Evolutionary conservation across 2,888 invertebrate genomes (phyloP).

Genomic region (Ophion slaviceki): DNA sequence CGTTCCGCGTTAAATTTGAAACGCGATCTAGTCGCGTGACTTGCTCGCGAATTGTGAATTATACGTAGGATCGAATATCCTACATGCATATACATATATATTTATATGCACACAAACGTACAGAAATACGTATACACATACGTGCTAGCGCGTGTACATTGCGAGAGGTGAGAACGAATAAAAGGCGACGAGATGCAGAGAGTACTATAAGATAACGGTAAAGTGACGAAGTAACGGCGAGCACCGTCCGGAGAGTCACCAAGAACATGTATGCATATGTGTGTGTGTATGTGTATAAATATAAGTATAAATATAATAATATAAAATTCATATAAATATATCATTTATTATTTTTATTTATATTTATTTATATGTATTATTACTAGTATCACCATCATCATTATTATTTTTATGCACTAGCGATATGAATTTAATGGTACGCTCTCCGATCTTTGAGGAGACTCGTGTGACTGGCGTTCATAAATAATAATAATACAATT

Average conservation of each 20-base stretch:
- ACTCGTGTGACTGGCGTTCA: background rate
- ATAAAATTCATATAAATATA: too few species aligned
- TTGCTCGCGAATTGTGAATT: slow-evolving; percentile 52
- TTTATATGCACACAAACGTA: background rate
- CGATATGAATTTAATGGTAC: background rate
- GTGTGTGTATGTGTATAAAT: background rate
- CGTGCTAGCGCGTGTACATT: background rate
- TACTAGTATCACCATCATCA: background rate
- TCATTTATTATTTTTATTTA: too few species aligned
- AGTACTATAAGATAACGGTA: slow-evolving; percentile 63
- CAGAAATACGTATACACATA: background rate
- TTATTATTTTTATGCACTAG: background rate
- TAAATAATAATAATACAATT: too few species aligned
- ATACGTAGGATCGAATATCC: slow-evolving; percentile 33
- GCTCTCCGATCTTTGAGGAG: background rate
- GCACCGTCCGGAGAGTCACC: slow-evolving; percentile 56
- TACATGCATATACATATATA: background rate
- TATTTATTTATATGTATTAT: background rate
- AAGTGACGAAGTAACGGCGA: slow-evolving; percentile 61
- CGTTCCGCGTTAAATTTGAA: slow-evolving; percentile 38
- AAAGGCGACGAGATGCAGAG: slow-evolving; percentile 40
- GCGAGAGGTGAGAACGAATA: slow-evolving; percentile 38
- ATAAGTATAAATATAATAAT: background rate
- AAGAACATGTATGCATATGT: slow-evolving; percentile 24
- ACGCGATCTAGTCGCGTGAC: slow-evolving; percentile 52